Evolutionary conservation across 2,888 invertebrate genomes (phyloP), one percentile per base, ranked within the genome.

Genomic region (Dryadula phaetusa): DNA sequence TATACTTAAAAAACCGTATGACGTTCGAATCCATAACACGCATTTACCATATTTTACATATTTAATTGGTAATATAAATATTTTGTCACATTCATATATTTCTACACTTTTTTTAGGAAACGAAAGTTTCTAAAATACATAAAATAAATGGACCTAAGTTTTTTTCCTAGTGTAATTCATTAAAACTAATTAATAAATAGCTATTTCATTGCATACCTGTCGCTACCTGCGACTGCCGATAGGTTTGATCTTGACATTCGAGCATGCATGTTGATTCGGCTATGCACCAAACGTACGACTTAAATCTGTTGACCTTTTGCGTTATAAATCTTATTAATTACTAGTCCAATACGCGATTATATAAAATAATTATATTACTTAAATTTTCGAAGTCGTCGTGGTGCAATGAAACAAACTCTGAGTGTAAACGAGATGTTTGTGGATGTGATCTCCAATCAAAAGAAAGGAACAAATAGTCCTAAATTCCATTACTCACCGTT

Each of bases 221-320:
- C 6, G 2, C 7, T 49, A 2, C 25, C 47, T 22, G n/a, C n/a
- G 25, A 12, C 12, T 12, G 37, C 12, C 10, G 1, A 37, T 3
- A 12, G 12, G 2, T 37, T 37, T 49, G 47, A 49, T 49, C 47
- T 49, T 49, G 47, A 49, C 47, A 49, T 49, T 49, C 25, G 14
- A 25, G 2, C 12, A 37, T 8, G 7, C 25, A 49, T 47, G 7
- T 47, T 25, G 14, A 47, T 47, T 46, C 14, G 46, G 1, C 5
- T 20, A 47, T 14, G 47, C 25, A 49, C 14, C 25, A n/a, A 49
- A 49, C 7, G 1, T 49, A 25, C 2, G 14, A n/a, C 7, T 22
- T 25, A 25, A 49, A n/a, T 25, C 8, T 37, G 37, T 6, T 37
- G 37, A 12, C 6, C 37, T 37, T 37, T 37, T 37, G 3, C 10